Conservation (phyloP, 1,140 invertebrate species). For the Neoseiulus cucumeris region DNA sequence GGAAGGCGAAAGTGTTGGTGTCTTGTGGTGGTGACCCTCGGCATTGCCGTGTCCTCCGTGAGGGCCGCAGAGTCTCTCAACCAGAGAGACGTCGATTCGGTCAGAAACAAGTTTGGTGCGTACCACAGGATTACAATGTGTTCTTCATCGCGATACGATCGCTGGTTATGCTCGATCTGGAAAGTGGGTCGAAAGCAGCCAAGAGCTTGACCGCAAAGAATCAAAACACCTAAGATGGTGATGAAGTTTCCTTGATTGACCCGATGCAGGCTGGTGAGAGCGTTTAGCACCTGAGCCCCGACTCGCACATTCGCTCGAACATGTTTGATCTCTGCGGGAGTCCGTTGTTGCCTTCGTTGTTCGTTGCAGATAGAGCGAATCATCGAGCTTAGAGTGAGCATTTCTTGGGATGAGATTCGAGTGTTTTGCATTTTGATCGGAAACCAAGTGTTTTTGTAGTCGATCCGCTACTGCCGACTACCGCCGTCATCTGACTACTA, state of each 20-base stretch:
- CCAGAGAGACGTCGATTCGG: background rate
- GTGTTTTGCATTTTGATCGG: conserved; percentile 9
- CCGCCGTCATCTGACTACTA: too few species aligned
- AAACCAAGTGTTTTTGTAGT: background rate
- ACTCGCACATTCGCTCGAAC: background rate
- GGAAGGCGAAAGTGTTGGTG: too few species aligned
- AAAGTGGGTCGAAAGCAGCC: too few species aligned
- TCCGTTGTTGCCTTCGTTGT: background rate
- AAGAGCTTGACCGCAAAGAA: too few species aligned
- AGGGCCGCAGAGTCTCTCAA: background rate
- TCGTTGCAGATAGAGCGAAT: background rate
- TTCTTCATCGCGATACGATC: too few species aligned
- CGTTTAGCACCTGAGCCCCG: conserved; percentile 1
- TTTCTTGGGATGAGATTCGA: background rate
- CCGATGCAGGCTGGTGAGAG: background rate
- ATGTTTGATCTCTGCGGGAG: conserved; percentile 4
- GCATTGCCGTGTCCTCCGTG: background rate
- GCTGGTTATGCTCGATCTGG: too few species aligned
- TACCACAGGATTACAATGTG: background rate
- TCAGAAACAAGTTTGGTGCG: conserved; percentile 10
- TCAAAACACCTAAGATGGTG: too few species aligned
- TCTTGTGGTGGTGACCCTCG: too few species aligned
- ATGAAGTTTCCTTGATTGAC: background rate
- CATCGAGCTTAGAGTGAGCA: background rate
- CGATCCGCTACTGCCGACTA: too few species aligned